Conservation (phyloP, 2,888 invertebrate genomes). For the Nomada ferruginata region DNA sequence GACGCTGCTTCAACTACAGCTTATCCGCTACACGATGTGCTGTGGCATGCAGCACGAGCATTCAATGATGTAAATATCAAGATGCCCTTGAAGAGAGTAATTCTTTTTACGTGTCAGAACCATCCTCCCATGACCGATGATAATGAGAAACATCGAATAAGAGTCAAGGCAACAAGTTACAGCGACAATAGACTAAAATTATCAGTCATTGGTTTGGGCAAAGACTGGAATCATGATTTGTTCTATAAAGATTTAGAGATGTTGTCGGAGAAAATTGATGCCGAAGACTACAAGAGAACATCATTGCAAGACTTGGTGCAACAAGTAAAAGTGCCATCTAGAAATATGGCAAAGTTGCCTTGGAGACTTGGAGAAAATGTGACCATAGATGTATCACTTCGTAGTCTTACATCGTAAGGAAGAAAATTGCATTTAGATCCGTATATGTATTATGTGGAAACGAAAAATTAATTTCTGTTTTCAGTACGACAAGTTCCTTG, state of each 20-base stretch:
- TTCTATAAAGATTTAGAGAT: conserved; percentile 74
- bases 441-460: background rate
- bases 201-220: conserved; percentile 59
- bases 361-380: conserved; percentile 58
- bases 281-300: conserved; percentile 57
- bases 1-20: conserved; percentile 14
- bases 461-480: conserved; percentile 12
- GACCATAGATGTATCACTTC: conserved; percentile 53
- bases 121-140: conserved; percentile 48
- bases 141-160: conserved; percentile 65
- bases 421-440: background rate
- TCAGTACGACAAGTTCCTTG: conserved; percentile 64
- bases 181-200: conserved; percentile 54
- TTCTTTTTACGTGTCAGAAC: conserved; percentile 68
- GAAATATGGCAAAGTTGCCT: conserved; percentile 61
- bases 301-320: conserved; percentile 62
- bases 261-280: conserved; percentile 52
- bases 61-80: conserved; percentile 59
- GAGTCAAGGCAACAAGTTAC: conserved; percentile 49
- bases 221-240: conserved; percentile 61
- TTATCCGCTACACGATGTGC: conserved; percentile 68
- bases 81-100: conserved; percentile 61
- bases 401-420: conserved; percentile 58
- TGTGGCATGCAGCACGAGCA: conserved; percentile 60
- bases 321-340: conserved; percentile 67